These are phyloP conservation scores for Pristionchus japonicus DNA, from an alignment of 2,888 invertebrate genomes.

Conservation along the genomic window DNA sequence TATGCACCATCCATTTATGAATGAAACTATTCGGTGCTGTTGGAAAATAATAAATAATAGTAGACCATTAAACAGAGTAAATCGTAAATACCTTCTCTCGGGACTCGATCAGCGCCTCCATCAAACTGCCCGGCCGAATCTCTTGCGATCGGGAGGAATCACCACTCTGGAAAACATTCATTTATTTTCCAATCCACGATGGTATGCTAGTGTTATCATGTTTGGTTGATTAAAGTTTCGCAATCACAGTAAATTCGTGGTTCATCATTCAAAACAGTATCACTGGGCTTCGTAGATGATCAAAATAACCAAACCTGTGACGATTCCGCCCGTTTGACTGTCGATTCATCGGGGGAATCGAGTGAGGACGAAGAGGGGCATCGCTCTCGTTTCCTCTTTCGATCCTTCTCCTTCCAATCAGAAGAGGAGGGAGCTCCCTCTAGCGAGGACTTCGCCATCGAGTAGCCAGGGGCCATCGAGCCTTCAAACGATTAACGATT, in stretches of 20 bases:
- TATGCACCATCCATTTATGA: too few relatives aligned
- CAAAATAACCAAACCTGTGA: background rate
- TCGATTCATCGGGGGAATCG: background rate
- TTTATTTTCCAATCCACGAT: too few relatives aligned
- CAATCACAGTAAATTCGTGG: background rate
- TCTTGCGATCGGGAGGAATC: background rate
- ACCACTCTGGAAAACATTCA: background rate
- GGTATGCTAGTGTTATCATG: too few relatives aligned
- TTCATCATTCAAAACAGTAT: too few relatives aligned
- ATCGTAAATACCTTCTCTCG: background rate
- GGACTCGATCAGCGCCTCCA: conserved; percentile 8
- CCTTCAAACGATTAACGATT: background rate
- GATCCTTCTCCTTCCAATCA: background rate
- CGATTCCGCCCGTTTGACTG: background rate
- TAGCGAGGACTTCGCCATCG: background rate
- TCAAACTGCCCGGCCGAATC: background rate
- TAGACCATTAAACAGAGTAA: background rate
- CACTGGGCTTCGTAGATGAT: too few relatives aligned
- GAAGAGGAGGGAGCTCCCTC: background rate
- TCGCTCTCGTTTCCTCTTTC: background rate
- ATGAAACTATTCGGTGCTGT: too few relatives aligned
- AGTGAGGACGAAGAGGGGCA: background rate
- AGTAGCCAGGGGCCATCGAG: background rate
- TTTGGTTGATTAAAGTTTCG: too few relatives aligned
- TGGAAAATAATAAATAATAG: background rate